phyloP scores from a whole-genome alignment of 2,113 vertebrate species.

The Centropus bengalensis region DNA sequence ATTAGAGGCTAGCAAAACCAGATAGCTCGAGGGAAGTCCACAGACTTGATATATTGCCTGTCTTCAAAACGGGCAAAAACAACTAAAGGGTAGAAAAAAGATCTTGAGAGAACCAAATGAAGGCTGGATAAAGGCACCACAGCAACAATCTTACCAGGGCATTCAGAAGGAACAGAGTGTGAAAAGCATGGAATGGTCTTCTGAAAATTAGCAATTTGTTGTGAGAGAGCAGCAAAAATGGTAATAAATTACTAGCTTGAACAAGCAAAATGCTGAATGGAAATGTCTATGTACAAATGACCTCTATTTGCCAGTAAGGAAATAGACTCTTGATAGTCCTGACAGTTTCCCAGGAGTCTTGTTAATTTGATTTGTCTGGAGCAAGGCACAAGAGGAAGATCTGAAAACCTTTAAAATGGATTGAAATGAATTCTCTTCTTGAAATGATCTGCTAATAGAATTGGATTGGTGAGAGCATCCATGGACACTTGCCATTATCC shows the following conservation, averaged over 20 bases:
- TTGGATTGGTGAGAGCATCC: neutral
- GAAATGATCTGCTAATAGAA: neutral
- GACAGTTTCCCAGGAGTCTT: neutral
- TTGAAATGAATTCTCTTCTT: neutral
- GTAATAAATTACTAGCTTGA: neutral
- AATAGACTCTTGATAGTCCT: rapidly evolving
- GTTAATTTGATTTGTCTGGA: neutral
- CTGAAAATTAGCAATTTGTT: too few species aligned
- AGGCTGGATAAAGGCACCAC: neutral
- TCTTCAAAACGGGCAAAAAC: neutral
- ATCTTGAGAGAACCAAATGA: neutral
- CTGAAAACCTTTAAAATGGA: neutral
- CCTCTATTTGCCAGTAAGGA: neutral
- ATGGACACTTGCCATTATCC: neutral
- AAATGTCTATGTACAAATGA: neutral
- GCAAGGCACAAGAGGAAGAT: neutral
- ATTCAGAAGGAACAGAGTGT: neutral
- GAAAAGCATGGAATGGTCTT: neutral
- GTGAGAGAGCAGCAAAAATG: neutral
- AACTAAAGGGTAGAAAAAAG: neutral
- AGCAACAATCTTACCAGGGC: neutral
- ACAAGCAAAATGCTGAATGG: neutral
- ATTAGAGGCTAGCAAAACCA: neutral
- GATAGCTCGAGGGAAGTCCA: neutral
- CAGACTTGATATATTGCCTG: neutral